Percentiles rank a stretch among this genome's conserved stretches.
These are phyloP conservation scores for Rosalia funebris DNA, from an alignment of 2,888 invertebrate genomes.

Conservation along the genomic window DNA sequence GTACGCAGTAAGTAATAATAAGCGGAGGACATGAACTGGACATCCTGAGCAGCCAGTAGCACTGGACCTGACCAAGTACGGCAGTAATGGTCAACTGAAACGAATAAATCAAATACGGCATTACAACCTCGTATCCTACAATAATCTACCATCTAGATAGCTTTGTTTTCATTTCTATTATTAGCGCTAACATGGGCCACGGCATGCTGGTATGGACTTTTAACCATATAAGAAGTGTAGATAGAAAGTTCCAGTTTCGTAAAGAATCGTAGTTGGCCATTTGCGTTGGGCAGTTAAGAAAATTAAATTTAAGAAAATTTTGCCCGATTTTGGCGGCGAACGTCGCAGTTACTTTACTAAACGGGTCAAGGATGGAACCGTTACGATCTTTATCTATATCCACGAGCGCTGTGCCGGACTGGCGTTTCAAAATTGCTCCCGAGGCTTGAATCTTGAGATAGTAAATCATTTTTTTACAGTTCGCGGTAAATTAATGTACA, in stretches of 20 bases:
- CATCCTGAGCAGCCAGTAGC: constrained; percentile 42
- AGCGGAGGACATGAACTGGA: constrained; percentile 35
- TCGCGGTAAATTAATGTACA: neutral
- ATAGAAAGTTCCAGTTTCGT: neutral
- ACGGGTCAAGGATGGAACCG: constrained; percentile 1
- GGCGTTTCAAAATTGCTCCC: constrained; percentile 1
- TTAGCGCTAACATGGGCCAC: constrained; percentile 40
- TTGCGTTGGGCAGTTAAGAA: neutral
- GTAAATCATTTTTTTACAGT: constrained; percentile 2
- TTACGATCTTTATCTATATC: neutral
- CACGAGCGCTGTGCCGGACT: neutral
- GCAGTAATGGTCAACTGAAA: constrained; percentile 46
- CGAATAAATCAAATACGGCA: constrained; percentile 47
- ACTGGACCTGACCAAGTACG: constrained; percentile 47
- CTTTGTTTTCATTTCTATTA: constrained; percentile 46
- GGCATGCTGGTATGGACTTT: constrained; percentile 1
- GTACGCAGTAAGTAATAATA: constrained; percentile 25
- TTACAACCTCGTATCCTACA: constrained; percentile 43
- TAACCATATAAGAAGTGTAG: constrained; percentile 23
- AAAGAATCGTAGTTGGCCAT: neutral
- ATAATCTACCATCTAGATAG: constrained; percentile 47
- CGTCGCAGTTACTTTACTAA: neutral
- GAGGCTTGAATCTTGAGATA: neutral
- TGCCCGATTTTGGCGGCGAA: too few relatives aligned
- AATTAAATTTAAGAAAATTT: neutral